Evolutionary conservation across 2,888 invertebrate species (phyloP).

Genomic region (Drosophila meridionalis): DNA sequence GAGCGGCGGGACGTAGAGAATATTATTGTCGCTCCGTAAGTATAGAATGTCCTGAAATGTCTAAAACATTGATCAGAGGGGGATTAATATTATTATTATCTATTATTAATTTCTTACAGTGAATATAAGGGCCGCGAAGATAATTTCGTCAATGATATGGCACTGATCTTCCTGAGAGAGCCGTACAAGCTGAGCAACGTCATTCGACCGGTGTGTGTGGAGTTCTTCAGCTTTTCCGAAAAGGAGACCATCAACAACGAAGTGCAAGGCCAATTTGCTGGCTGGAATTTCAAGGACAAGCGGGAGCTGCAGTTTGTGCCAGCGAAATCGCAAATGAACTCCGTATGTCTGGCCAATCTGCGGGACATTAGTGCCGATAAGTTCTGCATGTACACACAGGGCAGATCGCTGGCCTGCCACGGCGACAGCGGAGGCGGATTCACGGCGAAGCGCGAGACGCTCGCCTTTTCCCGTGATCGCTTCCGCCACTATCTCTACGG

Average conservation of each 20-base stretch:
- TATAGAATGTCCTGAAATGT: background rate
- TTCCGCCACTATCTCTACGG: conserved; percentile 55
- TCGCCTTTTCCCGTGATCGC: conserved; percentile 4
- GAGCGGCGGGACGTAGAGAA: conserved; percentile 23
- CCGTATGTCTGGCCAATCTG: conserved; percentile 34
- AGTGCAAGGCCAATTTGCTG: conserved; percentile 57
- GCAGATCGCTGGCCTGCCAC: conserved; percentile 64
- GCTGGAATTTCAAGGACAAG: conserved; percentile 62
- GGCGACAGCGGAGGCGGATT: conserved; percentile 74
- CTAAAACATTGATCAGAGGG: background rate
- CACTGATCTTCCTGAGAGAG: conserved; percentile 45
- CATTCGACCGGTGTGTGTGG: conserved; percentile 66
- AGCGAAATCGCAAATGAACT: conserved; percentile 53
- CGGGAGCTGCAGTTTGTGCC: conserved; percentile 67
- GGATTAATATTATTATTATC: too few species aligned
- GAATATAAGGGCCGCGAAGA: conserved; percentile 48
- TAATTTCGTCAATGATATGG: conserved; percentile 54
- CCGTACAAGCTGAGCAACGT: conserved; percentile 57
- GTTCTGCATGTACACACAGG: conserved; percentile 68
- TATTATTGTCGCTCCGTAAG: conserved; percentile 54
- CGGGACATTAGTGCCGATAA: conserved; percentile 60
- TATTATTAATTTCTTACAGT: conserved; percentile 4
- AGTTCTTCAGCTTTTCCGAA: conserved; percentile 44
- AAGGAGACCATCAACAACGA: conserved; percentile 58
- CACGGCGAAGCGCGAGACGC: conserved; percentile 37